These are phyloP conservation scores for Corythaeola cristata DNA, from an alignment of 2,113 vertebrate genomes.

Conservation along the genomic window DNA sequence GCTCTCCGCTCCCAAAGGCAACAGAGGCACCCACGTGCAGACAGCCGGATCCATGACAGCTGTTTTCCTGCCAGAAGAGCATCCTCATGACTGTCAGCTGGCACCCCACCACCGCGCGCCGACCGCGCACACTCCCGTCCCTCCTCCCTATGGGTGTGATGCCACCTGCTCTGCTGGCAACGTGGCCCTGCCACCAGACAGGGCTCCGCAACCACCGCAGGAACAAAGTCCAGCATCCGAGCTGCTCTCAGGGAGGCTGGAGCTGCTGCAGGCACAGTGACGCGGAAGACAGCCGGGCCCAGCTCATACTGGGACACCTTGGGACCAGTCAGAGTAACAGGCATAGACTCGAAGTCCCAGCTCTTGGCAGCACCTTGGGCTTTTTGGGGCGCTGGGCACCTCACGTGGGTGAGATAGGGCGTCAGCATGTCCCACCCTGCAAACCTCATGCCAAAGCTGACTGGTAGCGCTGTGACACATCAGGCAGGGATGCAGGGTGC, in stretches of 20 bases:
- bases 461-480: background rate
- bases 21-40: background rate
- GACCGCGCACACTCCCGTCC: accelerated
- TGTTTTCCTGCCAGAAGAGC: background rate
- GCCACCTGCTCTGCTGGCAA: background rate
- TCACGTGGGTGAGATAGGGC: background rate
- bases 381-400: background rate
- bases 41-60: background rate
- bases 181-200: accelerated
- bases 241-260: background rate
- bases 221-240: background rate
- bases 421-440: background rate
- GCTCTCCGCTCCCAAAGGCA: background rate
- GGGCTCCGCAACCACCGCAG: accelerated
- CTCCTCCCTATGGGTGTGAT: accelerated
- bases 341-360: background rate
- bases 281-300: accelerated
- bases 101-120: accelerated
- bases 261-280: background rate
- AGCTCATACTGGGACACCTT: accelerated
- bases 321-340: background rate
- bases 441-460: background rate
- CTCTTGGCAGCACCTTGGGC: background rate
- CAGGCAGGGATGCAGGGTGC: background rate
- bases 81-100: background rate